These are phyloP conservation scores for Lichenostomus cassidix DNA, from an alignment of 2,113 vertebrate species.

Conservation along the genomic window DNA sequence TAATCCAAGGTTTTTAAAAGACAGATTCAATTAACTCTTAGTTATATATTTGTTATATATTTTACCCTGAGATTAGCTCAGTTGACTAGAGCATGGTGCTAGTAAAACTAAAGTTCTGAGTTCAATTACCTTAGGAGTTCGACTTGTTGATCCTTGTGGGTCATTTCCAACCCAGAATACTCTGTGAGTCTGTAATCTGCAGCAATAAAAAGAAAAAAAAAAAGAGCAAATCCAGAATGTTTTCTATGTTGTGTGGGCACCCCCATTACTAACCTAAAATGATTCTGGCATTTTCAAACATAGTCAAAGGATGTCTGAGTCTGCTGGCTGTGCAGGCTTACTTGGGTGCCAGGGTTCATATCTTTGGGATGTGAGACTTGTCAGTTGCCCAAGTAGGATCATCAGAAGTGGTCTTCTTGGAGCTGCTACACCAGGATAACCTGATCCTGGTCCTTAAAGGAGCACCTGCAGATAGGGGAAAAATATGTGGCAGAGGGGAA, in stretches of 20 bases:
- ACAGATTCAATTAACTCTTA: background rate
- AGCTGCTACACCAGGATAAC: background rate
- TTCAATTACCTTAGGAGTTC: background rate
- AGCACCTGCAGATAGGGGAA: background rate
- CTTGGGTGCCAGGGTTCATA: background rate
- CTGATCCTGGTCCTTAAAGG: background rate
- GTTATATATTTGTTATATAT: background rate
- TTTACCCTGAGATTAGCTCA: background rate
- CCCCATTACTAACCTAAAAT: background rate
- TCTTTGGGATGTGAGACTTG: background rate
- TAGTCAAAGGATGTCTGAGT: background rate
- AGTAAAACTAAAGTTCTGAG: background rate
- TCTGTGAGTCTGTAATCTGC: background rate
- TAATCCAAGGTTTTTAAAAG: background rate
- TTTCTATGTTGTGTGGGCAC: background rate
- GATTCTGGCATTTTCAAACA: background rate
- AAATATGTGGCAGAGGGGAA: background rate
- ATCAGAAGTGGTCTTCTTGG: background rate
- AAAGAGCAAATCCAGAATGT: too few species aligned
- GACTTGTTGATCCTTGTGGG: background rate
- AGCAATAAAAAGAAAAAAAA: background rate
- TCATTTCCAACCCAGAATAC: background rate
- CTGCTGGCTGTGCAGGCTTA: background rate
- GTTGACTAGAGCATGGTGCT: background rate
- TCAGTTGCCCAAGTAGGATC: background rate